phyloP scores from a whole-genome alignment of 2,888 invertebrate genomes.

The Melieria picta region DNA sequence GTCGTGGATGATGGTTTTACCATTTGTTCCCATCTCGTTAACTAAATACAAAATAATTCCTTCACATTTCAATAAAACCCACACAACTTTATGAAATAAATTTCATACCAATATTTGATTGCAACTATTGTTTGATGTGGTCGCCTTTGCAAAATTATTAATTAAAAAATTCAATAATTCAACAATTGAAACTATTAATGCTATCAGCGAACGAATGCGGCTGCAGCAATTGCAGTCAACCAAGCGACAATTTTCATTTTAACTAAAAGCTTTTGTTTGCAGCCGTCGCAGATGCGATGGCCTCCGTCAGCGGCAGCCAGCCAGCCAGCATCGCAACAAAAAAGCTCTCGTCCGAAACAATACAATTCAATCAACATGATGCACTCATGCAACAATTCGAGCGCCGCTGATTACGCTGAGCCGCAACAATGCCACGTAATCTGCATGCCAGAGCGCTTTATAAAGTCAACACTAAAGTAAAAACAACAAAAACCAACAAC shows the following conservation, averaged over 20 bases:
- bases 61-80: too few species aligned
- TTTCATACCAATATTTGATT: too few species aligned
- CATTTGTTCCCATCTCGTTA: too few species aligned
- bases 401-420: constrained; percentile 28
- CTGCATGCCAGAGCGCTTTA: constrained; percentile 29
- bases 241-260: constrained; percentile 61
- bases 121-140: too few species aligned
- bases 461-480: constrained; percentile 20
- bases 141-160: neutral
- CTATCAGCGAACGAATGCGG: neutral
- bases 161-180: neutral
- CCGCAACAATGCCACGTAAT: constrained; percentile 35
- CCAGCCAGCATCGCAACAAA: constrained; percentile 41
- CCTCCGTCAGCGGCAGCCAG: constrained; percentile 13
- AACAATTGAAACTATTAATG: neutral
- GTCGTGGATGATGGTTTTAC: too few species aligned
- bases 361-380: constrained; percentile 56
- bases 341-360: constrained; percentile 38
- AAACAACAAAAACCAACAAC: constrained; percentile 14
- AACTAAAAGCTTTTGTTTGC: constrained; percentile 44
- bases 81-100: too few species aligned
- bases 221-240: constrained; percentile 39
- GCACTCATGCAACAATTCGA: constrained; percentile 37
- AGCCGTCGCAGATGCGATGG: too few species aligned
- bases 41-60: too few species aligned